A percentile compares a stretch with the other conserved stretches of the same genome.
phyloP scores from a whole-genome alignment of 1,140 invertebrate species.

The Probaryconus sp. region DNA sequence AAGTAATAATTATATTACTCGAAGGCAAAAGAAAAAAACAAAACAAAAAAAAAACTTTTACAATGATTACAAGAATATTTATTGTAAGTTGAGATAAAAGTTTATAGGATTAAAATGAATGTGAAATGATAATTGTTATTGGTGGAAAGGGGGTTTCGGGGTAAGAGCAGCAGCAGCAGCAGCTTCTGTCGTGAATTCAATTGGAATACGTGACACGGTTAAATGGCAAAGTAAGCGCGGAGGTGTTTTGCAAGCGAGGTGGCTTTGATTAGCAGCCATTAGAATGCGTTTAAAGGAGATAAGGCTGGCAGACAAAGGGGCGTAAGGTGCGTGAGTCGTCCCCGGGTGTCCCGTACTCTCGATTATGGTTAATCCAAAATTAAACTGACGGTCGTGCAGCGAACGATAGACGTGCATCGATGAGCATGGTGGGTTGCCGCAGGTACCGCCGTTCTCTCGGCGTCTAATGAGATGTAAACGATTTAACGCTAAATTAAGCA shows the following conservation, averaged over 20 bases:
- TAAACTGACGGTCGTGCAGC: constrained; percentile 69
- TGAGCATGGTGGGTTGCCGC: constrained; percentile 69
- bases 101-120: no score
- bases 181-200: no score
- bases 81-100: no score
- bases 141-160: no score
- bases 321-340: constrained; percentile 38
- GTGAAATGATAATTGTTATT: no score
- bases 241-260: neutral
- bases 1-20: no score
- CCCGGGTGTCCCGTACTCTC: constrained; percentile 25
- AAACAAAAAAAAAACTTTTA: no score
- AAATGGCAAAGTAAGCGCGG: constrained; percentile 7
- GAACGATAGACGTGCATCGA: constrained; percentile 73
- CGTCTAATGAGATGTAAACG: constrained; percentile 79
- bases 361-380: constrained; percentile 70
- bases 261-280: constrained; percentile 47
- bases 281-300: constrained; percentile 32
- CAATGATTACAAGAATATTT: no score
- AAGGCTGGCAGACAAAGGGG: constrained; percentile 44
- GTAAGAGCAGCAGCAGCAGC: no score
- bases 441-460: constrained; percentile 64
- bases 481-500: constrained; percentile 79
- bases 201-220: neutral
- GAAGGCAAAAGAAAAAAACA: no score